Base-by-base conservation (phyloP, 2,113 vertebrate species). In the Euleptes europaea region DNA sequence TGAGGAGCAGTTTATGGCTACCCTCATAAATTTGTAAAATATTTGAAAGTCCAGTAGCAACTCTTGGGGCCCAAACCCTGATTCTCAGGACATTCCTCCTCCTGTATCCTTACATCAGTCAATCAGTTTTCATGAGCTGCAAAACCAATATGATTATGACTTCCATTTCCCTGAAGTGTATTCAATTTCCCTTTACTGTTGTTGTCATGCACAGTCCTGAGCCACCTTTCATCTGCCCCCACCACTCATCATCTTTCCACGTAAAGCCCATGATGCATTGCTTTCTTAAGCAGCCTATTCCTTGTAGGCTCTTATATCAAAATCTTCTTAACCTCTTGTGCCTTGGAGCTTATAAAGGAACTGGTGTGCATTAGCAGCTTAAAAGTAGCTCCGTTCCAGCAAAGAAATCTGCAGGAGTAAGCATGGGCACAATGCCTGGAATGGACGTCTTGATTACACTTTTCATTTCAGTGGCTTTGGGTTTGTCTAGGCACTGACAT, bases 271-370 rank as follows among this genome's bases (percentile, higher is more conserved):
- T 93, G 91, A 94, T 94, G 91, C 92, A 95, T 93, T 92, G 89
- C 88, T 92, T 93, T 94, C 93, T 94, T 90, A 94, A 94, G 92
- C 90, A 90, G 90, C 94, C 86, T 94, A 92, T 94, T 94, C 94
- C 94, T 95, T 93, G 93, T 93, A 92, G 92, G 91, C 92, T 93
- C 94, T 92, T 95, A 93, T 93, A 94, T 95, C 94, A 94, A 95
- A 93, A 94, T 95, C 94, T 94, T 90, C 93, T 95, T 95, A 95
- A 94, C 94, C 94, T 95, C 92, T 94, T 90, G 88, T 93, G 87
- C 89, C 93, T 92, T 94, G 78, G 89, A 93, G 90, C 92, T 92
- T 93, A 94, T 87, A 87, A 88, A 92, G 88, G 90, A 92, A 93
- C 92, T 93, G 66, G 84, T 72, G 88, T 1, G 89, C 82, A 91